Conservation (phyloP, 2,113 vertebrate genomes). For the Rhineura floridana region DNA sequence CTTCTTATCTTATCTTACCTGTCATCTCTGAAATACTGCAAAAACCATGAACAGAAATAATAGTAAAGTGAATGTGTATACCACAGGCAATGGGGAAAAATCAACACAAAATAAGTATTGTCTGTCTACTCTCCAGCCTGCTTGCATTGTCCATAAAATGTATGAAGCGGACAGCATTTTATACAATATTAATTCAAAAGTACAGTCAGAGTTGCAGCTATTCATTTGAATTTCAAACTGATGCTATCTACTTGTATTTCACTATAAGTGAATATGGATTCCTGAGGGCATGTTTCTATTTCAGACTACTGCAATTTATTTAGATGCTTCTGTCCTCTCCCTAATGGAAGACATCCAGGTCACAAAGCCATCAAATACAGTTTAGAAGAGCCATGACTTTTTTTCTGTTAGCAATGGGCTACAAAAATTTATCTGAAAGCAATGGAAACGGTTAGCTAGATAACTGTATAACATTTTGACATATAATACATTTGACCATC, state of each 20-base stretch:
- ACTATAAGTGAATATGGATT: conserved; percentile 27
- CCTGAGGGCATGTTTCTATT: conserved; percentile 53
- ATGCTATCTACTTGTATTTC: conserved; percentile 47
- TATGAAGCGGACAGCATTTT: conserved; percentile 33
- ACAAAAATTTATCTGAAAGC: not conserved
- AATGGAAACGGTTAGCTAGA: not conserved
- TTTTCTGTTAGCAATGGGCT: not conserved
- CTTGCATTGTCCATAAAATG: conserved; percentile 39
- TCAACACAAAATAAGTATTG: not conserved
- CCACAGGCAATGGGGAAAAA: not conserved
- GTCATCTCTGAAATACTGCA: not conserved
- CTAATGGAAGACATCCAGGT: conserved; percentile 50
- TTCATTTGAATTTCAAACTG: conserved; percentile 53
- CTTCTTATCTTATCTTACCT: no score
- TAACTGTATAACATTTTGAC: not conserved
- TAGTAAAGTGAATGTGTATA: not conserved
- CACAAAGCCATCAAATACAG: conserved; percentile 37
- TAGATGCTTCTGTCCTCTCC: conserved; percentile 40
- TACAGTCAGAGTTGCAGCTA: conserved; percentile 40
- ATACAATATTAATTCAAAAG: conserved; percentile 64
- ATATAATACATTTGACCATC: not conserved
- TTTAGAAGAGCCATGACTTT: no score
- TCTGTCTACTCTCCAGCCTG: not conserved
- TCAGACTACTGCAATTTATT: conserved; percentile 40
- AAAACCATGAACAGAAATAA: not conserved